phyloP scores from a whole-genome alignment of 2,888 invertebrate genomes.

The Allolobophora icterica region DNA sequence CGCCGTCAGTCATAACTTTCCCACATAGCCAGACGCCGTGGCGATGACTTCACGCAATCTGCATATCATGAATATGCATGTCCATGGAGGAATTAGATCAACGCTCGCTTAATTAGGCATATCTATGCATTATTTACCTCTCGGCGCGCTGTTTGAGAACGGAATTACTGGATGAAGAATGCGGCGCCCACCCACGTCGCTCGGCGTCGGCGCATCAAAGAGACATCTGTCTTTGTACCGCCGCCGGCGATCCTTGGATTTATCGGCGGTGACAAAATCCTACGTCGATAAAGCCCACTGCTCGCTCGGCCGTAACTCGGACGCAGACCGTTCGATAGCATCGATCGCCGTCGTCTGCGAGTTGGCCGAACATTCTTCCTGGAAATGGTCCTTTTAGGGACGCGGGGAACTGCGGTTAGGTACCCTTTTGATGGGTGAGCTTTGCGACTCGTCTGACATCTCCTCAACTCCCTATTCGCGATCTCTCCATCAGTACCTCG shows the following conservation, averaged over 20 bases:
- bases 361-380: neutral
- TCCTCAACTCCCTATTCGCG: no score
- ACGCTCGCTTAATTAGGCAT: neutral
- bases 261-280: neutral
- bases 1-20: neutral
- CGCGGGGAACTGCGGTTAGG: neutral
- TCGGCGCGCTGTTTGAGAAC: neutral
- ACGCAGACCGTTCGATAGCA: neutral
- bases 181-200: neutral
- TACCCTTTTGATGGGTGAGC: neutral
- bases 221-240: neutral
- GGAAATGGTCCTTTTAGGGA: neutral
- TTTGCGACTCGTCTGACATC: no score
- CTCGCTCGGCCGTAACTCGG: neutral
- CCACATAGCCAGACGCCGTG: neutral
- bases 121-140: slow-evolving; percentile 3
- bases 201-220: neutral
- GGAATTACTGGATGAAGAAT: neutral
- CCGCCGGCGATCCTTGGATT: neutral
- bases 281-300: neutral
- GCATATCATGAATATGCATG: slow-evolving; percentile 2
- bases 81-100: neutral
- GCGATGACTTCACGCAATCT: neutral
- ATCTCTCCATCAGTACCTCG: no score
- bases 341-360: no score